phyloP scores from a whole-genome alignment of 2,888 invertebrate genomes.

The Augiades crinisus region DNA sequence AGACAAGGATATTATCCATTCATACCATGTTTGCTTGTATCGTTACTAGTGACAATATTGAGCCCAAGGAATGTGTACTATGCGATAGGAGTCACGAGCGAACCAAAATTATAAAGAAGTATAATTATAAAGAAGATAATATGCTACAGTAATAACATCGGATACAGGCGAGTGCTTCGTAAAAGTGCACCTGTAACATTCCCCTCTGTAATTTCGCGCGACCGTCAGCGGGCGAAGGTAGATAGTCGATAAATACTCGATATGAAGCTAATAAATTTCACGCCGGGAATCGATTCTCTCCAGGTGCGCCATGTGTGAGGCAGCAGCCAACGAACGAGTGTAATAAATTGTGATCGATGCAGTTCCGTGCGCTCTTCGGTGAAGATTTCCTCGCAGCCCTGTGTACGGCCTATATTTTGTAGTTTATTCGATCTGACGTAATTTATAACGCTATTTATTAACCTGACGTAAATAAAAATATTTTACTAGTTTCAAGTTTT shows the following conservation, averaged over 20 bases:
- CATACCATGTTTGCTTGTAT: no score
- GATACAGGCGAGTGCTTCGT: constrained; percentile 5
- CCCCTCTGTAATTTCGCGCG: constrained; percentile 21
- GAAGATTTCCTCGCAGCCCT: no score
- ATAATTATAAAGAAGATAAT: neutral
- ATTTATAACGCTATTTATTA: no score
- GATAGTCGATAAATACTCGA: constrained; percentile 35
- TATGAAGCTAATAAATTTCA: constrained; percentile 35
- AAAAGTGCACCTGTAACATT: constrained; percentile 4
- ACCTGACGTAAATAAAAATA: no score
- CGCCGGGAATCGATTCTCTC: constrained; percentile 7
- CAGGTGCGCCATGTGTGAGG: neutral
- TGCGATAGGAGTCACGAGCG: no score
- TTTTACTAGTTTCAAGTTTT: no score
- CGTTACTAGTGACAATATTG: no score
- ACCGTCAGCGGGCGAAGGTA: constrained; percentile 30
- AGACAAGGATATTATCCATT: no score
- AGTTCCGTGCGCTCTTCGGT: neutral
- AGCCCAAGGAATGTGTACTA: no score
- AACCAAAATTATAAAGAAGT: neutral
- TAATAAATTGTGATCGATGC: constrained; percentile 19
- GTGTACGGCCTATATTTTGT: no score
- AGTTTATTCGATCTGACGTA: no score
- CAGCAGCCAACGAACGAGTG: constrained; percentile 6
- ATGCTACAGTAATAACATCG: neutral